Evolutionary conservation across 2,113 vertebrate species (phyloP), one percentile per base, ranked within the genome.

Genomic region (Fulmarus glacialis): DNA sequence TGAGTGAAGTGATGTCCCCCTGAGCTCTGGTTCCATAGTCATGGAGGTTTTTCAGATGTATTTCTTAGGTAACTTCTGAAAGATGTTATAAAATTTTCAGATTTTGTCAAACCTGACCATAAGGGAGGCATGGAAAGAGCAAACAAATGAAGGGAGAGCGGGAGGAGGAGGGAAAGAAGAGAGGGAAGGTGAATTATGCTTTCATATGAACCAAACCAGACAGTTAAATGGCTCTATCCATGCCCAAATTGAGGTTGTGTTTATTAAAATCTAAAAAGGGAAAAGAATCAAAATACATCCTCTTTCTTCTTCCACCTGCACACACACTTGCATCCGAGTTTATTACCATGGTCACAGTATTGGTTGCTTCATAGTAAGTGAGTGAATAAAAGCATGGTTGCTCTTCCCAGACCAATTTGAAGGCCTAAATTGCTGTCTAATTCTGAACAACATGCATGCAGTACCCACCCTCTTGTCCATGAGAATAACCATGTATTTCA

Each of bases 401-500:
- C 55, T 97, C 77, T 95, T 96, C 92, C 30, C 71, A 27, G 45
- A 84, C 95, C 68, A 93, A 59, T 91, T 8, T 66, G 79, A 60
- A 89, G 52, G 84, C 89, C 82, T 95, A 92, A 96, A 95, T 89
- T 97, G 77, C 81, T 74, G 62, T 87, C 88, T 94, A 89, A 89
- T 96, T 95, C 89, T 40, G 47, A 93, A 87, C 82, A 94, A 89
- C 53, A 36, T 94, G 82, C 52, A 20, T 89, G 77, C 93, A 62
- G 62, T 91, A 93, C 87, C 90, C 90, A 90, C 72, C 77, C 87
- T 91, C 88, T 80, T 89, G 74, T 97, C 84, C 90, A 7, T 52
- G 77, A 95, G 94, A 97, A 94, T 91, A 96, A 96, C 90, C 89
- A 94, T 32, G 90, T 93, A 89, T 97, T 97, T 96, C 88, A 93